phyloP scores from a whole-genome alignment of 2,113 vertebrate species.

The Takifugu bimaculatus region DNA sequence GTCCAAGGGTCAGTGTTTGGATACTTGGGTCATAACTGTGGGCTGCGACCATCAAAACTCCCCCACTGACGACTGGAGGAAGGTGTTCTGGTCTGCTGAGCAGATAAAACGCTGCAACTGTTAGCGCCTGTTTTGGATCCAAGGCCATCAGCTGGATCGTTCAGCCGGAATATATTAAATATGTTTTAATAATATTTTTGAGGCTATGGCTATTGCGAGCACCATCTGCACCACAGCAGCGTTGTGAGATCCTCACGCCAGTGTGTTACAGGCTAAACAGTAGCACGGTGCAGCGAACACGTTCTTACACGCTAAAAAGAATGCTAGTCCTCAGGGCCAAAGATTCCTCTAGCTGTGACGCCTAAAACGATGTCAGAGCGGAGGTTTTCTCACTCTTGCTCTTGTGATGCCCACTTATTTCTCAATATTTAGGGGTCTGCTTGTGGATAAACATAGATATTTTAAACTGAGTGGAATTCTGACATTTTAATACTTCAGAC shows the following conservation, averaged over 20 bases:
- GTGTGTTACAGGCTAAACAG: no score
- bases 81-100: no score
- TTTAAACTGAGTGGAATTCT: no score
- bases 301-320: constrained; percentile 24
- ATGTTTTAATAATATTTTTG: not conserved
- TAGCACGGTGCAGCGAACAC: constrained; percentile 2
- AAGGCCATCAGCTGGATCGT: no score
- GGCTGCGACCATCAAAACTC: no score
- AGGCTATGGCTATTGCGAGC: not conserved
- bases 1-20: no score
- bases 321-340: constrained; percentile 24
- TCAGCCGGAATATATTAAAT: not conserved
- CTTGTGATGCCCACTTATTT: not conserved
- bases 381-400: constrained; percentile 13
- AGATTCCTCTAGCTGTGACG: constrained; percentile 37
- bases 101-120: no score
- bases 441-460: no score
- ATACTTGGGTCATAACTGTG: no score
- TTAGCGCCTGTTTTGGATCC: no score
- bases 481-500: no score
- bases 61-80: no score
- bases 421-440: not conserved
- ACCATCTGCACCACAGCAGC: not conserved
- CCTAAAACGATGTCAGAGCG: constrained; percentile 11
- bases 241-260: not conserved